These are phyloP conservation scores for Malthinus seriepunctatus DNA, from an alignment of 2,888 invertebrate genomes.

Conservation along the genomic window DNA sequence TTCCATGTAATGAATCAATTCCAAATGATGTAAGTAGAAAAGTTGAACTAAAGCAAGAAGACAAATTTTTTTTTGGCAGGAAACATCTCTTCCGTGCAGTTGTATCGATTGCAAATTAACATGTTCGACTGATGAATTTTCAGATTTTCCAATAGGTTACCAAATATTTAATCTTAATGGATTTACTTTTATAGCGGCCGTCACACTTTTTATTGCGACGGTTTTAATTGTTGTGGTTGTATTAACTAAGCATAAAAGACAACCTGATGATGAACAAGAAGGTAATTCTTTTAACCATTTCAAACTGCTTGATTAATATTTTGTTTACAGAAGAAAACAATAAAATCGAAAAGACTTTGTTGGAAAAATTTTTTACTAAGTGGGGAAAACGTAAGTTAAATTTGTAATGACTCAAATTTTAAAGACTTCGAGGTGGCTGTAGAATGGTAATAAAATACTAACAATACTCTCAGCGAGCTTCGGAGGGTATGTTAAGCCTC, in stretches of 20 bases:
- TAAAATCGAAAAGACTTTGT: conserved; percentile 3
- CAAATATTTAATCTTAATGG: conserved; percentile 66
- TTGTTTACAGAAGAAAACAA: background rate
- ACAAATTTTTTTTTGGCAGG: conserved; percentile 38
- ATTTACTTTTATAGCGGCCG: conserved; percentile 64
- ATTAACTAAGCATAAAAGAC: background rate
- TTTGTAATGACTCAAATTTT: too few species aligned
- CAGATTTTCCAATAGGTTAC: conserved; percentile 53
- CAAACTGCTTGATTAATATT: too few species aligned
- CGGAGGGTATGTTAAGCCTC: too few species aligned
- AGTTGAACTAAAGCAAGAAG: background rate
- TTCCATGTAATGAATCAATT: conserved; percentile 64
- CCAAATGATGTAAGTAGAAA: conserved; percentile 49
- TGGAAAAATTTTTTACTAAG: conserved; percentile 52
- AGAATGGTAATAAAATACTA: too few species aligned
- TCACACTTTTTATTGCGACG: conserved; percentile 58
- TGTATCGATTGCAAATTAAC: conserved; percentile 74
- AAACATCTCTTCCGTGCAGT: conserved; percentile 67
- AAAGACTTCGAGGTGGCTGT: too few species aligned
- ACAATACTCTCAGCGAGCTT: too few species aligned
- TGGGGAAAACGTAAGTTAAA: conserved; percentile 55
- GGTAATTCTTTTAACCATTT: too few species aligned
- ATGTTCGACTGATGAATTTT: conserved; percentile 62
- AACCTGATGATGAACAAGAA: conserved; percentile 5
- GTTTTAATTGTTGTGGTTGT: conserved; percentile 37